These are phyloP conservation scores for Leucophora obtusa DNA, from an alignment of 2,888 invertebrate genomes.

Conservation along the genomic window DNA sequence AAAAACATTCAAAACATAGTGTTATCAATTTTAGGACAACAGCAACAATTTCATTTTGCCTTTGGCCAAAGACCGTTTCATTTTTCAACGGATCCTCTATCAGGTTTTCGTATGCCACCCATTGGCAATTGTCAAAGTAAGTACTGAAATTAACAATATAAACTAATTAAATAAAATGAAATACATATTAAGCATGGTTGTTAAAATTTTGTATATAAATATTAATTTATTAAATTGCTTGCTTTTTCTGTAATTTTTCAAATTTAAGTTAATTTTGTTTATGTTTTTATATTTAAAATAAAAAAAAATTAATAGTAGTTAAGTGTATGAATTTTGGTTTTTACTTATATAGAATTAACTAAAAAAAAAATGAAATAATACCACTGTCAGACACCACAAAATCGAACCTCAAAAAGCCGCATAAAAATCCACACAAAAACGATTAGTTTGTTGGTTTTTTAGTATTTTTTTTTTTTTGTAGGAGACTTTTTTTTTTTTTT, in stretches of 20 bases:
- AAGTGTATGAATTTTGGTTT: slow-evolving; percentile 54
- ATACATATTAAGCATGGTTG: slow-evolving; percentile 5
- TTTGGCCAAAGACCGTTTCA: slow-evolving; percentile 92
- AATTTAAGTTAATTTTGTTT: slow-evolving; percentile 17
- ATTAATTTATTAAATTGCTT: slow-evolving; percentile 13
- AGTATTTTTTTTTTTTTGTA: not conserved
- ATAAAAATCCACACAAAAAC: slow-evolving; percentile 66
- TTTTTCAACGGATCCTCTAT: slow-evolving; percentile 91
- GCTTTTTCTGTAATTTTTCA: not conserved
- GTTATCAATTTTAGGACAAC: slow-evolving; percentile 95
- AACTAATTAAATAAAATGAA: slow-evolving; percentile 8
- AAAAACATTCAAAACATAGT: slow-evolving; percentile 82
- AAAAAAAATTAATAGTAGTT: slow-evolving; percentile 24
- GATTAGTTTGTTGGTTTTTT: slow-evolving; percentile 65
- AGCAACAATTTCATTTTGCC: slow-evolving; percentile 96
- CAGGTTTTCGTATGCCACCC: slow-evolving; percentile 92
- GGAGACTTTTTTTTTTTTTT: not conserved
- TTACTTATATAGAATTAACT: slow-evolving; percentile 8
- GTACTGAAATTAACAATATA: slow-evolving; percentile 78
- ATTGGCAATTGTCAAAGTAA: slow-evolving; percentile 94
- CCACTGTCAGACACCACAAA: slow-evolving; percentile 64
- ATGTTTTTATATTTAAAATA: slow-evolving; percentile 28
- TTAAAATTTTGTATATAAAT: not conserved
- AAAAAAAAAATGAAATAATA: slow-evolving; percentile 46
- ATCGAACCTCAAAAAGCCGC: slow-evolving; percentile 63